Evolutionary conservation across 1,140 invertebrate species (phyloP).

Genomic region (Ceratitis capitata): DNA sequence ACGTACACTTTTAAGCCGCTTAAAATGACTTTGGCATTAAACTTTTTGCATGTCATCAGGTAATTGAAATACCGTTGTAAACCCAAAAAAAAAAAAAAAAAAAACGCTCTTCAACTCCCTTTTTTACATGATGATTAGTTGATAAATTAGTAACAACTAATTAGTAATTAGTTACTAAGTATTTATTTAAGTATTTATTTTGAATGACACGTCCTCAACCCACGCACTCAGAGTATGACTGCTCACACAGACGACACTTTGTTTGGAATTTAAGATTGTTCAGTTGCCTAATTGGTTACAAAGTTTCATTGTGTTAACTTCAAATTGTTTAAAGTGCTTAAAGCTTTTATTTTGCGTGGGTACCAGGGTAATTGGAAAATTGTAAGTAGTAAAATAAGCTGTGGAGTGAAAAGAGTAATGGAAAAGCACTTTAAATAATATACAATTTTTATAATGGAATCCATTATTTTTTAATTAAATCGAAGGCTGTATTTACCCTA

Average conservation of each 20-base stretch:
- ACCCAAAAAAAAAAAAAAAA: not conserved
- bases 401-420: too few relatives aligned
- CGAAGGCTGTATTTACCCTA: too few relatives aligned
- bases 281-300: not conserved
- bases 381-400: too few relatives aligned
- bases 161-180: too few relatives aligned
- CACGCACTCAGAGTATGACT: not conserved
- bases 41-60: not conserved
- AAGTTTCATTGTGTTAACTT: not conserved
- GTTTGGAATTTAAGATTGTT: not conserved
- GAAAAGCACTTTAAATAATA: too few relatives aligned
- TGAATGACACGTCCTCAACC: not conserved
- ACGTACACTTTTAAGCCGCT: too few relatives aligned
- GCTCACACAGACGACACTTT: not conserved
- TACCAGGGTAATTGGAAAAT: too few relatives aligned
- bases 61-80: not conserved
- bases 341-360: too few relatives aligned
- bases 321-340: too few relatives aligned
- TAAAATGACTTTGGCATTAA: not conserved
- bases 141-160: not conserved
- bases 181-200: too few relatives aligned
- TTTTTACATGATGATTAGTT: slow-evolving; percentile 2
- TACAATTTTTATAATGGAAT: too few relatives aligned
- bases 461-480: too few relatives aligned
- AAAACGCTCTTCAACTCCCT: not conserved